Base-by-base conservation (phyloP, 2,113 vertebrate genomes). In the Chaetops frenatus region DNA sequence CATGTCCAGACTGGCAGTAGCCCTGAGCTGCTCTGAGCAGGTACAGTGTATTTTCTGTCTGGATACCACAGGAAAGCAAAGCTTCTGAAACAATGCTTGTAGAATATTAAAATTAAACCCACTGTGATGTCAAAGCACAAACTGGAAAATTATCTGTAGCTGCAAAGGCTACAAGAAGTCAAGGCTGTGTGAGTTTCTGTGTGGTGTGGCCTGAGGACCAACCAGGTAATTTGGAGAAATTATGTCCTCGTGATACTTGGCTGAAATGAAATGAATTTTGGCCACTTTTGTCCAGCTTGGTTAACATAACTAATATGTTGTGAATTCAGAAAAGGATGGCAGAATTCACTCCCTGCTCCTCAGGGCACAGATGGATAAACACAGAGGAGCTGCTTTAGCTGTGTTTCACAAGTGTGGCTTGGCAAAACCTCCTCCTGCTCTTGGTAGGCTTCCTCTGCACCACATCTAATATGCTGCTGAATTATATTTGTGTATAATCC, bases 101-200 rank as follows among this genome's bases (percentile, higher is more conserved):
- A 40, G 57, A 84, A 71, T 74, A 81, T 86, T 62, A 69, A 80
- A 66, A 76, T 88, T 38, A 74, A 81, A 58, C 61, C 15, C 86
- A 18, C n/a, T 58, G 38, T 24, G 56, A 29, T 92, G 53, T 69
- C 64, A 56, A 35, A 64, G 36, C 36, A 58, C 16, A 45, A 70
- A 6, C 36, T 86, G 48, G 51, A 35, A 90, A 95, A 90, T 71
- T 69, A 58, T 56, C 35, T 79, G 7, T 36, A 4, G 71, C 62
- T 76, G 8, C 5, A 24, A 3, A 38, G 38, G 38, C 38, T 38
- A 38, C 38, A 38, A 38, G 72, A 33, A 31, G 67, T 29, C 31
- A 53, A 17, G 44, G 16, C 47, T 57, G 42, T 71, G 56, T 36
- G 44, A 80, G 36, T 82, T 8, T n/a, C n/a, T 19, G 80, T 64